Evolutionary conservation across 2,113 vertebrate species (phyloP).

Genomic region (Oostethus manadensis): DNA sequence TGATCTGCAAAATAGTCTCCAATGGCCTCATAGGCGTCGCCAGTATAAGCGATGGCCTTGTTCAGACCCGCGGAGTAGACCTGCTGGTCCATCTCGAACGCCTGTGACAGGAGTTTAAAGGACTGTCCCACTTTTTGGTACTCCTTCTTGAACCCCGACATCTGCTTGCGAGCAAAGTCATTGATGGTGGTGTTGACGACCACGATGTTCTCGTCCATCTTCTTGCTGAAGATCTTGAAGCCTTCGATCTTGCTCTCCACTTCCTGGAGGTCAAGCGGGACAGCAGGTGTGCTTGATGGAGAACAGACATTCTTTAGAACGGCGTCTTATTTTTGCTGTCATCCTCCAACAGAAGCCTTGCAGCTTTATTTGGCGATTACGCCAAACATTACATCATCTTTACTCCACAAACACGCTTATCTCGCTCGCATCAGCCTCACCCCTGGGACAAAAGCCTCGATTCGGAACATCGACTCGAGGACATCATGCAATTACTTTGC

Average conservation of each 20-base stretch:
- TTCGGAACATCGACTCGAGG: conserved; percentile 4
- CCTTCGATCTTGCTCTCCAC: conserved; percentile 91
- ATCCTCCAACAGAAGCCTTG: background rate
- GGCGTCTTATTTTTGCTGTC: background rate
- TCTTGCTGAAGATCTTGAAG: conserved; percentile 91
- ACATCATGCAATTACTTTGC: conserved; percentile 8
- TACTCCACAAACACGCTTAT: conserved; percentile 20
- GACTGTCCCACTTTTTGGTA: conserved; percentile 95
- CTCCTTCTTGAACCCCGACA: conserved; percentile 92
- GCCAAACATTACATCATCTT: conserved; percentile 8
- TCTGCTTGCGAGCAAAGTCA: conserved; percentile 92
- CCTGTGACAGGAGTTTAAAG: conserved; percentile 84
- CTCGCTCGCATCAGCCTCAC: conserved; percentile 16
- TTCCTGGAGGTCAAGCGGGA: conserved; percentile 87
- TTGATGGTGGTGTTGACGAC: conserved; percentile 86
- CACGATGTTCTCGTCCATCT: conserved; percentile 91
- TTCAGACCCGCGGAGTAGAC: conserved; percentile 83
- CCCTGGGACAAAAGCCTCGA: conserved; percentile 11
- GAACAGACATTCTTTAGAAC: conserved; percentile 28
- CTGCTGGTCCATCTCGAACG: conserved; percentile 95
- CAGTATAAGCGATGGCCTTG: conserved; percentile 88
- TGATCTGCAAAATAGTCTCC: conserved; percentile 95
- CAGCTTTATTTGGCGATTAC: background rate
- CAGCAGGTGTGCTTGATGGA: conserved; percentile 76
- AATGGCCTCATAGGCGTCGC: conserved; percentile 86